Base-by-base conservation (phyloP, 2,797 vertebrate genomes). In the Phalloptychus januarius region DNA sequence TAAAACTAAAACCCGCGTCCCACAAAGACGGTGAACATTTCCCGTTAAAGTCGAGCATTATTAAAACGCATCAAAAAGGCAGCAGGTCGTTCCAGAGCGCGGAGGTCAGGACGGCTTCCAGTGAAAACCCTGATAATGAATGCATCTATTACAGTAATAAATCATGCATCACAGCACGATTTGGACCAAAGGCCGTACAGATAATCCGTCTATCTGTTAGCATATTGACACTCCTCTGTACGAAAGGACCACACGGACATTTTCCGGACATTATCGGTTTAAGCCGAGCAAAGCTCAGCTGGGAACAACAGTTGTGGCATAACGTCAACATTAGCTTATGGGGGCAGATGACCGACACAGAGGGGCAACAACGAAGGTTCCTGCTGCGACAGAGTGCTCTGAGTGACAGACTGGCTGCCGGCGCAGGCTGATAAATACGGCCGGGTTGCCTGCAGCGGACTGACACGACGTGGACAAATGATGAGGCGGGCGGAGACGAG, bases 361-460 rank as follows among this genome's bases (percentile, higher is more conserved):
- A 71, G 31, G 31, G 46, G 52, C 8, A 76, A 78, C 79, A 75
- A 82, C 63, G 56, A 54, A 28, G 20, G 79, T 80, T 80, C 80
- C 79, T 20, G 82, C 86, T 85, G 83, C 36, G 77, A 56, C 67
- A 28, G 6, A 1, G 80, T 15, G 36, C 33, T 25, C 1, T 81
- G 86, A 90, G 52, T 87, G 91, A 87, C 88, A 86, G 70, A 40
- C 73, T 69, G 81, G 75, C 85, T 75, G 75, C 85, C 33, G 83
- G 82, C 81, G 36, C 74, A 11, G 0, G 1, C 65, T 44, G 80
- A 88, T 83, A 86, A 87, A 88, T 84, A 80, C 81, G 79, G 82
- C 69, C 56, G 18, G 28, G 76, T 79, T 54, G 81, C 81, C 85
- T 73, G 56, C 76, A 74, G 83, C 78, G 72, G 72, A 38, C n/a